Conservation (phyloP, 2,113 vertebrate genomes). For the Suricata suricatta region DNA sequence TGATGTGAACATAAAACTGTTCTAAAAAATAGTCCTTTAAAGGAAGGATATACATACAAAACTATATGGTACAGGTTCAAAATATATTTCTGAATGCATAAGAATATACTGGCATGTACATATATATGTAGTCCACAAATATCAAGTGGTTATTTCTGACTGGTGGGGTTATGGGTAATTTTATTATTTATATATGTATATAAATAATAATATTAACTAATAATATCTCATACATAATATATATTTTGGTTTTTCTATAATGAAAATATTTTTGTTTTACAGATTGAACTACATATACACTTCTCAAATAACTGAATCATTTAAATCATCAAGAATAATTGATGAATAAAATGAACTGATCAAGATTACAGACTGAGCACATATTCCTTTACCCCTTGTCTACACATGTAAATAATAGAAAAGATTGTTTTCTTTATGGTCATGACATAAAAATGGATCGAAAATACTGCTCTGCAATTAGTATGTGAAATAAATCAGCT, state of each 20-base stretch:
- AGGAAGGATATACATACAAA: neutral
- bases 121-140: neutral
- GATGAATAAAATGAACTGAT: neutral
- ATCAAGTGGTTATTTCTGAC: neutral
- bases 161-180: neutral
- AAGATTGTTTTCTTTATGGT: neutral
- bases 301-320: neutral
- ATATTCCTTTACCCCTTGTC: neutral
- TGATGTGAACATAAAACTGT: neutral
- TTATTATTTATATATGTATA: neutral
- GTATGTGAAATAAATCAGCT: neutral
- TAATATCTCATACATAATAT: neutral
- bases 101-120: neutral
- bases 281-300: neutral
- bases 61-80: neutral
- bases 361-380: neutral
- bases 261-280: conserved; percentile 4
- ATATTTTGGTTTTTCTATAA: neutral
- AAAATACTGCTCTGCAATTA: neutral
- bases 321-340: neutral
- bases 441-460: neutral
- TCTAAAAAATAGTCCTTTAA: neutral
- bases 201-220: neutral
- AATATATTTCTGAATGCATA: neutral
- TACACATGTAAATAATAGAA: neutral